phyloP scores from a whole-genome alignment of 2,113 vertebrate species.

The Forbesichthys papilliferus region DNA sequence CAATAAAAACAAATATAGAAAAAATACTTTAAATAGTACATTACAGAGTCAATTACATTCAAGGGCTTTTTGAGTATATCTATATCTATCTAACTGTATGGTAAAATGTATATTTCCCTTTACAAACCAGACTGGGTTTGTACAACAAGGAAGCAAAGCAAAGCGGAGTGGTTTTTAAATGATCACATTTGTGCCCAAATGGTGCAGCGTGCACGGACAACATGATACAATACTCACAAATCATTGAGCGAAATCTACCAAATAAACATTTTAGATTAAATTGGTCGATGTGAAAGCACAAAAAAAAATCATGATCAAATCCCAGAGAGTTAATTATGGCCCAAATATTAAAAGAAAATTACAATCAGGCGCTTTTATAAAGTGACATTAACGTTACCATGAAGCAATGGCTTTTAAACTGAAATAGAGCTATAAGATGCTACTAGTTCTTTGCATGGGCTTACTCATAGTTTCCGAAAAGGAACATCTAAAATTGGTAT shows the following conservation, averaged over 20 bases:
- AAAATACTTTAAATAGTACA: slow-evolving; percentile 62
- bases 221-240: not conserved
- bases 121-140: not conserved
- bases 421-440: slow-evolving; percentile 36
- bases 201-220: not conserved
- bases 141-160: not conserved
- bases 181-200: not conserved
- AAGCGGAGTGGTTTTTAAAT: not conserved
- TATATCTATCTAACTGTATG: not conserved
- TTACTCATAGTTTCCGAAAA: slow-evolving; percentile 40
- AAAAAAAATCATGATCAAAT: slow-evolving; percentile 36
- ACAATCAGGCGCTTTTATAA: slow-evolving; percentile 77
- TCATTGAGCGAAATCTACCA: not conserved
- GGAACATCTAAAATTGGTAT: slow-evolving; percentile 27
- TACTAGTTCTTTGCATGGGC: slow-evolving; percentile 19
- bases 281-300: slow-evolving; percentile 51
- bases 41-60: slow-evolving; percentile 63
- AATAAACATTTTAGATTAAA: not conserved
- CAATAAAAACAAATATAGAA: slow-evolving; percentile 39
- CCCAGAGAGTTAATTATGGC: slow-evolving; percentile 44
- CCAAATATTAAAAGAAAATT: slow-evolving; percentile 47
- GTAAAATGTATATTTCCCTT: not conserved
- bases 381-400: slow-evolving; percentile 65
- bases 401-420: slow-evolving; percentile 48
- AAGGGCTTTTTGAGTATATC: slow-evolving; percentile 36